A percentile compares a stretch with the other conserved stretches of the same genome.
Evolutionary conservation across 2,797 vertebrate species (phyloP).

Genomic region (Sphenodon punctatus): DNA sequence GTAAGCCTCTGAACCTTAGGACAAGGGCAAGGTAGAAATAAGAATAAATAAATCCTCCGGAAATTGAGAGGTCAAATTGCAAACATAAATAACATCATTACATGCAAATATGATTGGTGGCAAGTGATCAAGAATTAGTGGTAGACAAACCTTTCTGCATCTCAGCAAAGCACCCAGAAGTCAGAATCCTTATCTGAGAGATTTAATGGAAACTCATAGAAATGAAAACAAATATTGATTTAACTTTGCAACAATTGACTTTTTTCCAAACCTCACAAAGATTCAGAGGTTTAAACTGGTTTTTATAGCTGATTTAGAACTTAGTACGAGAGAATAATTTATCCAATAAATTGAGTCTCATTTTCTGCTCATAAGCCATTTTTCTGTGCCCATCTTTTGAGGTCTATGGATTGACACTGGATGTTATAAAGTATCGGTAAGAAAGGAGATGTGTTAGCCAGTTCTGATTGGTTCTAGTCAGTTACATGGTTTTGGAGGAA

Average conservation of each 20-base stretch:
- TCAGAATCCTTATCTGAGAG: neutral
- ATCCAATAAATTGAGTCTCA: neutral
- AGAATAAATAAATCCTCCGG: too few relatives aligned
- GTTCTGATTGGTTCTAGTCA: neutral
- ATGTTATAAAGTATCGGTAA: neutral
- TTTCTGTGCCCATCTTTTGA: neutral
- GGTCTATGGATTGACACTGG: neutral
- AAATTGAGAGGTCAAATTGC: neutral
- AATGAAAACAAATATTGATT: neutral
- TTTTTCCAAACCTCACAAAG: neutral
- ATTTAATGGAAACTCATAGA: neutral
- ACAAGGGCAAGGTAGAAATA: too few relatives aligned
- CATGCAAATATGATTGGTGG: neutral
- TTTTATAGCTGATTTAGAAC: neutral
- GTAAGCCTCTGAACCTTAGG: too few relatives aligned
- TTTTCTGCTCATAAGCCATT: neutral
- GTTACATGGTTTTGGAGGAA: neutral
- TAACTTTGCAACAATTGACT: neutral
- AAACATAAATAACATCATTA: neutral
- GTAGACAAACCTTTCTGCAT: neutral
- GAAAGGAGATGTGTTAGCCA: neutral
- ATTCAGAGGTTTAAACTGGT: neutral
- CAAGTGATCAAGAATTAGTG: neutral
- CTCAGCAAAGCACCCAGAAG: neutral
- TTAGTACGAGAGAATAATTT: neutral